These are phyloP conservation scores for Oreotrochilus melanogaster DNA, from an alignment of 2,113 vertebrate genomes.

Conservation along the genomic window DNA sequence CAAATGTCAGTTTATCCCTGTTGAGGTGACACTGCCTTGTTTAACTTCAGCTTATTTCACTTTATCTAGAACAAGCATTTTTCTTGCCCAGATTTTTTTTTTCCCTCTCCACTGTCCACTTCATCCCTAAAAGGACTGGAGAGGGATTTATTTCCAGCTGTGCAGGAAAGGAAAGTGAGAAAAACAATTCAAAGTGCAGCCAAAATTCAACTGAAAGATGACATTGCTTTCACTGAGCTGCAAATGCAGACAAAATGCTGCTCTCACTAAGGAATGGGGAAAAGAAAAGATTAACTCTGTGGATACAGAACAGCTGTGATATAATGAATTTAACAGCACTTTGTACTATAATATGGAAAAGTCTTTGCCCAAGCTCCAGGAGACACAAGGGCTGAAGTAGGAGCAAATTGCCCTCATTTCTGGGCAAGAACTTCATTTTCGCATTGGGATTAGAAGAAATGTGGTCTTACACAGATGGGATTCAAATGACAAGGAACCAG, in stretches of 20 bases:
- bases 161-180: not conserved
- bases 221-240: not conserved
- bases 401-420: not conserved
- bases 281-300: not conserved
- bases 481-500: not conserved
- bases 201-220: constrained; percentile 7
- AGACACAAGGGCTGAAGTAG: not conserved
- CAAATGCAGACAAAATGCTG: not conserved
- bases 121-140: not conserved
- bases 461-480: not conserved
- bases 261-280: not conserved
- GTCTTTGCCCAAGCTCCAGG: not conserved
- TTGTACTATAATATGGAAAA: not conserved
- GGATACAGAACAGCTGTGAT: not conserved
- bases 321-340: not conserved
- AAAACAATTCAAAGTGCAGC: constrained; percentile 1
- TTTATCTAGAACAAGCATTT: not conserved
- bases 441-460: not conserved
- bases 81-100: not conserved
- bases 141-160: not conserved
- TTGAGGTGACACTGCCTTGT: not conserved
- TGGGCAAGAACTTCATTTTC: not conserved
- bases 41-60: not conserved
- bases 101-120: not conserved
- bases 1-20: not conserved